Base-by-base conservation (phyloP, 2,113 vertebrate species). In the Piprites chloris region DNA sequence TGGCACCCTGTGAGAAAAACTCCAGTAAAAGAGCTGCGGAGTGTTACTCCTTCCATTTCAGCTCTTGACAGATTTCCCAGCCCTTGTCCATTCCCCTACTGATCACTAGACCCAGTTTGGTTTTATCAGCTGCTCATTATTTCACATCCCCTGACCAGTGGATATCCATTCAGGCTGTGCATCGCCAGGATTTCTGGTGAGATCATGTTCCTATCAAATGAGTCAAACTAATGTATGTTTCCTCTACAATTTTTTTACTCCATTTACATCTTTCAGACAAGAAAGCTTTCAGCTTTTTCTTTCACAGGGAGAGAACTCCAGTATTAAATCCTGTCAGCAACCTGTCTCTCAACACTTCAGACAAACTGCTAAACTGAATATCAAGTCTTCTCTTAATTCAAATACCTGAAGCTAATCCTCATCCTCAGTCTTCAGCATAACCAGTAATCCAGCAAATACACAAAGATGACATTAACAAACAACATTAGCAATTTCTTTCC, bases 21-120 rank as follows among this genome's bases (percentile, higher is more conserved):
- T 5, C 26, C 52, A 53, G 8, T 26, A 0, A 15, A 21, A 11
- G 1, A 22, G 33, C 42, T 50, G 23, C 2, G 7, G n/a, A 20
- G 10, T 5, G 0, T 46, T 27, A 32, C 16, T 71, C 47, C 14
- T 44, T 35, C 19, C 53, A 19, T 12, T 32, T 32, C 15, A 35
- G 12, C 23, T 52, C 5, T 17, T 55, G 7, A 75, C 39, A 61
- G n/a, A 26, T 35, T n/a, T 50, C 21, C 6, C 18, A 32, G 16
- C 18, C 53, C 53, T 12, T 55, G 30, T 20, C 53, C 11, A 30
- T 30, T 19, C 53, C 52, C 28, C 17, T 53, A 7, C 52, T 32
- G 52, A 53, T 11, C 53, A 55, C 53, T 32, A 12, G 53, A 55
- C 19, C 53, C 53, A 32, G 30, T 20, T 32, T 55, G 53, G 18